Evolutionary conservation across 2,113 vertebrate species (phyloP).

Genomic region (Heloderma charlesbogerti): DNA sequence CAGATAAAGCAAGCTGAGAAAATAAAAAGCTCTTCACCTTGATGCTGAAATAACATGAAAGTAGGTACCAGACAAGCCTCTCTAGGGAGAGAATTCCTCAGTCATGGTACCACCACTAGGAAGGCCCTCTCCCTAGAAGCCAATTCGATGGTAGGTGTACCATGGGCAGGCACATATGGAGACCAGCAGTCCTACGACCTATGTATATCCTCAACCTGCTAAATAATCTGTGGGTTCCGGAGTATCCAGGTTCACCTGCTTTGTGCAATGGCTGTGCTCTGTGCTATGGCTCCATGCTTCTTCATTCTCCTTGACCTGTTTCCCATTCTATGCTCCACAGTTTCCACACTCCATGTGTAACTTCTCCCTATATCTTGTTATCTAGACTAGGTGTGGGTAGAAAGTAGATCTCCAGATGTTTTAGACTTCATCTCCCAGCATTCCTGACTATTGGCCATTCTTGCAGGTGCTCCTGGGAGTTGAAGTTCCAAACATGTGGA

Average conservation of each 20-base stretch:
- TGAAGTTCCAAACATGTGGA: too few relatives aligned
- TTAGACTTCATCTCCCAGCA: too few relatives aligned
- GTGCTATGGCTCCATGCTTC: neutral
- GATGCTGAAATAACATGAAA: neutral
- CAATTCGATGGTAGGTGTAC: too few relatives aligned
- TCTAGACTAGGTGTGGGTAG: neutral
- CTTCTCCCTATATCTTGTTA: neutral
- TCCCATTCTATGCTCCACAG: neutral
- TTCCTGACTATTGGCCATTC: too few relatives aligned
- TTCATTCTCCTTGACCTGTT: neutral
- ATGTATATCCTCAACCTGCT: neutral
- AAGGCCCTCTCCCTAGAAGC: neutral
- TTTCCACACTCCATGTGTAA: neutral
- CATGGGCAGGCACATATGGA: neutral
- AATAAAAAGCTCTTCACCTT: neutral
- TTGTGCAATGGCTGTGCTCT: too few relatives aligned
- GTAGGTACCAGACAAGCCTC: neutral
- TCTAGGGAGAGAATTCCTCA: neutral
- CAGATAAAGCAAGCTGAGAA: neutral
- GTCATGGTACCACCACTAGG: neutral
- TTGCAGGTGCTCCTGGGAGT: too few relatives aligned
- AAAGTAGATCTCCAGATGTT: too few relatives aligned
- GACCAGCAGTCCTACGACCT: neutral
- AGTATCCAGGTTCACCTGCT: too few relatives aligned
- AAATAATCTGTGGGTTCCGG: neutral